Base-by-base conservation (phyloP, 2,113 vertebrate species). In the Erythrolamprus reginae region DNA sequence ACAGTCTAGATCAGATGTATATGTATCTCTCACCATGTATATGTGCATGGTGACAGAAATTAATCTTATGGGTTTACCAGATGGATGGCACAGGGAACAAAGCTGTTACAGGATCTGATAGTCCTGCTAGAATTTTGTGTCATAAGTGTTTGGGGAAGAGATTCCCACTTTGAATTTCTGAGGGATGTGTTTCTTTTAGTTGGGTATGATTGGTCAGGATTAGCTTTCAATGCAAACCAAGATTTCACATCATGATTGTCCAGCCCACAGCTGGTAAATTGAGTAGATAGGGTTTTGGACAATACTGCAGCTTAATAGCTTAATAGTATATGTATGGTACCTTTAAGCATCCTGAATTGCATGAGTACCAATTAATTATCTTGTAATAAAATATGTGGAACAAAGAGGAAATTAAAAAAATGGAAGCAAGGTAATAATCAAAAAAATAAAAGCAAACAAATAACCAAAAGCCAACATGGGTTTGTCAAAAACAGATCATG, bases 301-400 rank as follows among this genome's bases (percentile, higher is more conserved):
- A 88, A 88, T 91, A 50, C 53, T 55, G 61, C 38, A 61, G 45
- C 85, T 91, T 82, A 51, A 87, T 88, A 61, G 45, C 85, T 91
- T 82, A 51, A 87, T 88, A 83, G 90, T 86, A 91, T 91, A 82
- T 48, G 33, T 88, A 10, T 19, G 42, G 42, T 83, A 70, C 65
- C 85, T 91, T 91, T 91, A 83, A 88, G 86, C 45, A 91, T 50
- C 47, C 83, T 65, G 47, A 88, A 58, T 91, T 82, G 90, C 86
- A 28, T 82, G 82, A 52, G 55, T 83, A 58, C 86, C 58, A 23
- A 88, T 83, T 91, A 83, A 86, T 61, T 51, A 48, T 53, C 86
- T 88, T 33, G n/a, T 88, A 61, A 50, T 87, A 51, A 91, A 61
- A 84, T 45, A 55, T 15, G 45, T 83, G 86, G 70, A 50, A 17